Evolutionary conservation across 2,888 invertebrate genomes (phyloP).

Genomic region (Tiliacea aurago): DNA sequence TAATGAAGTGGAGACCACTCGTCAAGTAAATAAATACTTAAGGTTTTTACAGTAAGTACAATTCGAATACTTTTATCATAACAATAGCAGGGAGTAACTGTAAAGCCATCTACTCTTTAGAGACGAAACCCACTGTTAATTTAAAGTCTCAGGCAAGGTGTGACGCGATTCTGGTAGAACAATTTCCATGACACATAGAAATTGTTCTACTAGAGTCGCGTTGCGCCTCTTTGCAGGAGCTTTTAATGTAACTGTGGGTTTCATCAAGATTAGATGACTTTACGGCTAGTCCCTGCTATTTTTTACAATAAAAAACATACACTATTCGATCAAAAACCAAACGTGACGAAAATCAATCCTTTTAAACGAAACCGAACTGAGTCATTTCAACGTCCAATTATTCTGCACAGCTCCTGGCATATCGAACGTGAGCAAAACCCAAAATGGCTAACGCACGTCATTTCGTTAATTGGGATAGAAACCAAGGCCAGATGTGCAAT

Average conservation of each 20-base stretch:
- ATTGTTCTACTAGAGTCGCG: no score
- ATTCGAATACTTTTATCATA: background rate
- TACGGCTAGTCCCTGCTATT: no score
- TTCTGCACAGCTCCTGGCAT: constrained; percentile 38
- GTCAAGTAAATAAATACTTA: background rate
- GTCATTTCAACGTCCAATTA: constrained; percentile 45
- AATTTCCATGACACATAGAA: no score
- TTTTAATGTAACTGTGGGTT: no score
- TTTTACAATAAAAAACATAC: constrained; percentile 3
- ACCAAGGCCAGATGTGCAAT: constrained; percentile 70
- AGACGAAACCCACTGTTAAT: background rate
- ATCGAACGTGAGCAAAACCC: constrained; percentile 57
- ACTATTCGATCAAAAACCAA: constrained; percentile 19
- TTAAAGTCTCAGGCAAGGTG: no score
- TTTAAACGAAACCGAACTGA: constrained; percentile 40
- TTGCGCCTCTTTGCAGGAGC: no score
- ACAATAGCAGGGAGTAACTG: background rate
- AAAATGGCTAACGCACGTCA: constrained; percentile 68
- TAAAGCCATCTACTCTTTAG: background rate
- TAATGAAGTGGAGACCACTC: background rate
- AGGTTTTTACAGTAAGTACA: background rate
- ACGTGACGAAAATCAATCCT: constrained; percentile 29
- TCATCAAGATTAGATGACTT: no score
- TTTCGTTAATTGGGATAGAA: constrained; percentile 74
- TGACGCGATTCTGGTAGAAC: no score